Percentiles rank a stretch among this genome's conserved stretches.
phyloP scores from a whole-genome alignment of 1,140 invertebrate species.

The Copidosoma floridanum region DNA sequence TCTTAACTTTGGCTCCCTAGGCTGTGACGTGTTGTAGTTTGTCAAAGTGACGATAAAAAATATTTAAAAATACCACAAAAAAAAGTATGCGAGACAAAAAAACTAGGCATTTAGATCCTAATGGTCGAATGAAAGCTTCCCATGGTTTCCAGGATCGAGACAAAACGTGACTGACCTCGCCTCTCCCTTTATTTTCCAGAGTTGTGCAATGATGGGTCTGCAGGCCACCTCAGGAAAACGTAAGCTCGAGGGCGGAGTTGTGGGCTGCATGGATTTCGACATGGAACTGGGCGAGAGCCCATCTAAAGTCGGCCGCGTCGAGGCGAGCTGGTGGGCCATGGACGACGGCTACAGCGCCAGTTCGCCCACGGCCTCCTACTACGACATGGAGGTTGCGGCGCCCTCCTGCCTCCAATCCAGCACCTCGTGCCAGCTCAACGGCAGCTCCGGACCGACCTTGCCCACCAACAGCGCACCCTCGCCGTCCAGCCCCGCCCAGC shows the following conservation, averaged over 20 bases:
- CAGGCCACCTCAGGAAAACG: conserved; percentile 72
- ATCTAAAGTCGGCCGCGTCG: conserved; percentile 51
- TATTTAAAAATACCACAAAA: too few species aligned
- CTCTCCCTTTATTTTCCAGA: too few species aligned
- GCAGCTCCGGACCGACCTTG: too few species aligned
- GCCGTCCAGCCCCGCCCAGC: background rate
- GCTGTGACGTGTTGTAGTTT: too few species aligned
- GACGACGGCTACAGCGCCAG: conserved; percentile 45
- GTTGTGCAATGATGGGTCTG: conserved; percentile 75
- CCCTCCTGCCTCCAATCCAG: conserved; percentile 39
- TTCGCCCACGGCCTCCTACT: conserved; percentile 34
- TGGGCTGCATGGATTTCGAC: conserved; percentile 55
- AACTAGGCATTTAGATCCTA: too few species aligned
- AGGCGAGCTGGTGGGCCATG: conserved; percentile 55
- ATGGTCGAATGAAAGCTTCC: too few species aligned
- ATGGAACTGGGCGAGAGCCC: conserved; percentile 55
- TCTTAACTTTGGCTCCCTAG: too few species aligned
- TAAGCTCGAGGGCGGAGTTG: conserved; percentile 62
- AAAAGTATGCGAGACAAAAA: too few species aligned
- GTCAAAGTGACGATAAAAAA: too few species aligned
- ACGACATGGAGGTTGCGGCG: conserved; percentile 45
- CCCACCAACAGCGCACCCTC: conserved; percentile 20
- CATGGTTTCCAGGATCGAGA: background rate
- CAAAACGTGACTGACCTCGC: too few species aligned
- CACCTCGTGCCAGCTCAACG: conserved; percentile 32